Base-by-base conservation (phyloP, 2,888 invertebrate genomes). In the Calameuta idolon region DNA sequence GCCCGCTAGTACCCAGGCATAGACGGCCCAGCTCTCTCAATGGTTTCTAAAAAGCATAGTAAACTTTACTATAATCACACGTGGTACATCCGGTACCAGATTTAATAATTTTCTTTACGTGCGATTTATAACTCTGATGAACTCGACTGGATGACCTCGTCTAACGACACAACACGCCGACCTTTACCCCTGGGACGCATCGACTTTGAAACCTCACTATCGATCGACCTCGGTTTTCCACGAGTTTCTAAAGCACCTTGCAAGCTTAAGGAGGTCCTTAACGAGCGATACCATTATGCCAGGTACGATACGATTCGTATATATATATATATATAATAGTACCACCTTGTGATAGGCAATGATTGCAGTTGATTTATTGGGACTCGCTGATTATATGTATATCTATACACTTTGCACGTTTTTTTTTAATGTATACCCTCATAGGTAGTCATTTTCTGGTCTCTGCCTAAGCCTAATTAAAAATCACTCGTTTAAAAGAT, bases 11-110 rank as follows among this genome's bases (percentile, higher is more conserved):
- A 85, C 87, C 87, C 81, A 90, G 88, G 88, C 91, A 92, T 85
- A 92, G 85, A 83, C 90, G 87, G 83, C 92, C 87, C 81, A 92
- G 87, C 85, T 92, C 92, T 88, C 90, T 91, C 89, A 92, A 83
- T 88, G 92, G 92, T 87, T 92, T 92, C 92, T 92, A 86, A 34
- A 9, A 55, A 23, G 9, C 55, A 55, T 55, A 23, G 23, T 55
- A 23, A 55, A 55, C 2, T 0, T 55, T 55, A 55, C 23, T 55
- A 23, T 23, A 55, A 23, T 23, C 23, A 23, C 23, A 55, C 23
- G 55, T 55, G 2, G 9, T 55, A 23, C 15, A 55, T 55, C 2
- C 9, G 9, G 55, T 23, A 55, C 23, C 5, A 55, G 23, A 23
- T 55, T 23, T 55, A 23, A 23, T 55, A 0, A 23, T 23, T 55